Evolutionary conservation across 2,113 vertebrate genomes (phyloP), one percentile per base, ranked within the genome.

Genomic region (Ivindomyrus marchei): DNA sequence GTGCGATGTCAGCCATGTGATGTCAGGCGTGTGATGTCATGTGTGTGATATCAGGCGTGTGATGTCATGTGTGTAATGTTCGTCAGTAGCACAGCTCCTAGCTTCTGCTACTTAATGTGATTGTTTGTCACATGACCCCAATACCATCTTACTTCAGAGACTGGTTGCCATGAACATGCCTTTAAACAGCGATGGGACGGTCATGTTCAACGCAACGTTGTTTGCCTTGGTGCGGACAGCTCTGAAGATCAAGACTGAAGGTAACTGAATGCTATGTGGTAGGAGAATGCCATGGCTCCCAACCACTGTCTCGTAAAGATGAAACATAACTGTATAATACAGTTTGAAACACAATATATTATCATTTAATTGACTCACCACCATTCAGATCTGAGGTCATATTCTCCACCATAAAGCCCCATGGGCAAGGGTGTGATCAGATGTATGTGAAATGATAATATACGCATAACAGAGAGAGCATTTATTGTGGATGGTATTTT

Each of bases 111-210:
- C 74, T 80, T 80, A 19, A 80, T 80, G 74, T 42, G 74, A 80
- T 39, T 42, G 36, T 42, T 36, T 80, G 74, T 80, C 42, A 19
- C 8, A 58, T 92, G 70, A 89, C 83, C 42, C 31, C 80, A 58
- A 56, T 49, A 46, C 42, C 92, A 91, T 93, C 92, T 80, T 66
- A 93, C 95, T 93, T 56, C 95, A 99, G 98, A 97, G 98, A 92
- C 94, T 99, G 89, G 98, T 99, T 87, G 98, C 98, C 92, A 99
- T 99, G 98, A 99, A 99, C 94, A 99, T 99, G 98, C 98, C 98
- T 83, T 96, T 99, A 53, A 99, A 99, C 95, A 99, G 98, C 58
- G 98, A 99, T 1, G 98, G 98, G 90, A 99, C 98, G 0, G 98
- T 99, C 93, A 99, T 99, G 98, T 99, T 99, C 93, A 99, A 99